These are phyloP conservation scores for Aphaenogaster rudis DNA, from an alignment of 1,140 invertebrate genomes.

Conservation along the genomic window DNA sequence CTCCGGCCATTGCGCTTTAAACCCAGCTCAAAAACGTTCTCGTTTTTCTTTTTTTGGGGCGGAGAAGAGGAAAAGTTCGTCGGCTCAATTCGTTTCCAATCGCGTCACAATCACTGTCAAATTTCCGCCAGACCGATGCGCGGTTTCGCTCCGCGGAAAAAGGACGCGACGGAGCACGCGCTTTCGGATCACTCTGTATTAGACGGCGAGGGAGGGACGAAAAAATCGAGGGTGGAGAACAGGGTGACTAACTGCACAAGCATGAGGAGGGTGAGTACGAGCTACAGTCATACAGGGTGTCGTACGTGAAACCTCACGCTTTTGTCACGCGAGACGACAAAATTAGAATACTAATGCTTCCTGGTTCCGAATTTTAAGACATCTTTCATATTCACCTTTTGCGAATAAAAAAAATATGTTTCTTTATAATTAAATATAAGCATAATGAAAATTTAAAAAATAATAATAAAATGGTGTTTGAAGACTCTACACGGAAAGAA, in stretches of 20 bases:
- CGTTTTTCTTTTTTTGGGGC: neutral
- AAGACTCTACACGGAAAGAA: neutral
- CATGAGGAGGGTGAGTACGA: conserved; percentile 76
- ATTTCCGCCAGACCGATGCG: conserved; percentile 62
- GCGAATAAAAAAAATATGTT: neutral
- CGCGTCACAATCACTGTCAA: conserved; percentile 66
- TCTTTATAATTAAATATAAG: neutral
- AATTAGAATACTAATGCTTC: conserved; percentile 10
- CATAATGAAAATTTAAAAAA: neutral
- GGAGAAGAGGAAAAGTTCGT: conserved; percentile 6
- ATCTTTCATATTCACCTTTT: neutral
- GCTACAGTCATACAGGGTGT: conserved; percentile 75
- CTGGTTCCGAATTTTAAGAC: neutral
- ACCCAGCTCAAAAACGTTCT: neutral
- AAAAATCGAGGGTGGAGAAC: conserved; percentile 77
- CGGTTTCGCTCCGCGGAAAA: conserved; percentile 47
- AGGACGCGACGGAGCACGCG: conserved; percentile 50
- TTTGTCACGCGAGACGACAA: conserved; percentile 20
- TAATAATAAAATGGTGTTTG: neutral
- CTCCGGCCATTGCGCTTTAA: conserved; percentile 6
- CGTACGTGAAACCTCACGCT: conserved; percentile 49
- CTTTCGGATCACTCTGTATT: conserved; percentile 74
- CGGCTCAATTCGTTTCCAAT: conserved; percentile 48
- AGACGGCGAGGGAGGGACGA: conserved; percentile 74
- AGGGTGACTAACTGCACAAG: conserved; percentile 81